Evolutionary conservation across 2,113 vertebrate species (phyloP).

Genomic region (Piprites chloris): DNA sequence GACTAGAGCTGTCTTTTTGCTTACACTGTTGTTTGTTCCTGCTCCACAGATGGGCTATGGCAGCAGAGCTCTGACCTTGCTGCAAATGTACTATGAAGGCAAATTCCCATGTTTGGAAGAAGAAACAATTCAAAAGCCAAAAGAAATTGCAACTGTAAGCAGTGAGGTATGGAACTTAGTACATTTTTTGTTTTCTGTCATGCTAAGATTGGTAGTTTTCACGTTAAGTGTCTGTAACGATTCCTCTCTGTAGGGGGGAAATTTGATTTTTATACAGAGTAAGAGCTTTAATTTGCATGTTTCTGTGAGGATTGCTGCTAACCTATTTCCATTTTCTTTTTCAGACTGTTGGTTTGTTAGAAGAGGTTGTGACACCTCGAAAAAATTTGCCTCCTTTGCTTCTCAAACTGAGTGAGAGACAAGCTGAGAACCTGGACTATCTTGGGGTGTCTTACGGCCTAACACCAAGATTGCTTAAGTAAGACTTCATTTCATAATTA

Average conservation of each 20-base stretch:
- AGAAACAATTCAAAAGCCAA: slow-evolving; percentile 60
- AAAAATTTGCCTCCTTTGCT: slow-evolving; percentile 92
- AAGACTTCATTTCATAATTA: slow-evolving; percentile 34
- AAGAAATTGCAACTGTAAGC: slow-evolving; percentile 84
- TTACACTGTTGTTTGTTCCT: neutral
- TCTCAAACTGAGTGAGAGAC: slow-evolving; percentile 91
- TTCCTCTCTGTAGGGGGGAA: neutral
- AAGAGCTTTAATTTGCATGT: neutral
- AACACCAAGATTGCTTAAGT: slow-evolving; percentile 91
- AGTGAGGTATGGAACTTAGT: slow-evolving; percentile 82
- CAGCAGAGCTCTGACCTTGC: slow-evolving; percentile 85
- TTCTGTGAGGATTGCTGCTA: neutral
- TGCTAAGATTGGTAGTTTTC: neutral
- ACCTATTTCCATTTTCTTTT: neutral
- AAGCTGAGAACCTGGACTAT: slow-evolving; percentile 90
- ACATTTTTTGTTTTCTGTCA: neutral
- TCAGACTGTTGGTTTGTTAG: slow-evolving; percentile 90
- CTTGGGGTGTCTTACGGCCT: slow-evolving; percentile 94
- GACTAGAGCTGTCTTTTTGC: neutral
- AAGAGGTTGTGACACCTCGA: slow-evolving; percentile 89
- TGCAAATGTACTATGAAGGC: slow-evolving; percentile 96
- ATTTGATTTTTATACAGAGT: neutral
- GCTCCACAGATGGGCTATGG: slow-evolving; percentile 92
- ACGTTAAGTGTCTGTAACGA: neutral
- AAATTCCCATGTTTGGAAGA: slow-evolving; percentile 90